These are phyloP conservation scores for Mya arenaria DNA, from an alignment of 1,140 invertebrate genomes.

Conservation along the genomic window DNA sequence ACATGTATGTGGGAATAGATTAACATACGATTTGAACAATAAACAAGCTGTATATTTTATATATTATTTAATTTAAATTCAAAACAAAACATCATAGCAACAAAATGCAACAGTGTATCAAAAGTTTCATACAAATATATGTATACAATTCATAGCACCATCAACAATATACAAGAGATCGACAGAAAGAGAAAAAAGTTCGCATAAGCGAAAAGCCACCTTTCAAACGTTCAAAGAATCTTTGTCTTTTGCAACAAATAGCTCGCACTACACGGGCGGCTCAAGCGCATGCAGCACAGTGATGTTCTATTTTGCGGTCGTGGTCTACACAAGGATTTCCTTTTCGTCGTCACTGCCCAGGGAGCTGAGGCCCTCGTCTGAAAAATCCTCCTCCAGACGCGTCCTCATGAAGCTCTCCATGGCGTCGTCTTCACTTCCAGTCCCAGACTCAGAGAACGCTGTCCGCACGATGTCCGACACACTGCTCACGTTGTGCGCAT, in stretches of 20 bases:
- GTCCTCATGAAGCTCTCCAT: constrained; percentile 55
- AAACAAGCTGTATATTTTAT: too few species aligned
- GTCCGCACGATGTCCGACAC: constrained; percentile 39
- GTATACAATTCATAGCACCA: too few species aligned
- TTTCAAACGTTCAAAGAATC: background rate
- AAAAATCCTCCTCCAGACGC: constrained; percentile 38
- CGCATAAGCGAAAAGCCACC: background rate
- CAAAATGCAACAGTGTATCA: too few species aligned
- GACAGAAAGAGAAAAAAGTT: background rate
- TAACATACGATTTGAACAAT: too few species aligned
- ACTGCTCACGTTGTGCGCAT: constrained; percentile 22
- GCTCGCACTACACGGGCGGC: background rate
- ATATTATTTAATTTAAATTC: too few species aligned
- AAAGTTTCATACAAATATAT: too few species aligned
- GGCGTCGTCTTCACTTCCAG: constrained; percentile 36
- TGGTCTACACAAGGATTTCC: constrained; percentile 44
- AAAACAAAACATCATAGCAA: too few species aligned
- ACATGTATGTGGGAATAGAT: too few species aligned
- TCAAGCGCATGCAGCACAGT: background rate
- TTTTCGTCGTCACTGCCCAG: constrained; percentile 41
- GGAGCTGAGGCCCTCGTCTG: constrained; percentile 44
- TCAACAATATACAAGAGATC: too few species aligned
- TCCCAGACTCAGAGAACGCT: constrained; percentile 17
- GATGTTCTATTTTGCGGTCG: background rate
- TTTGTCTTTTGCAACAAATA: background rate